Conservation (phyloP, 2,797 vertebrate genomes). For the Tarsius wallacei region DNA sequence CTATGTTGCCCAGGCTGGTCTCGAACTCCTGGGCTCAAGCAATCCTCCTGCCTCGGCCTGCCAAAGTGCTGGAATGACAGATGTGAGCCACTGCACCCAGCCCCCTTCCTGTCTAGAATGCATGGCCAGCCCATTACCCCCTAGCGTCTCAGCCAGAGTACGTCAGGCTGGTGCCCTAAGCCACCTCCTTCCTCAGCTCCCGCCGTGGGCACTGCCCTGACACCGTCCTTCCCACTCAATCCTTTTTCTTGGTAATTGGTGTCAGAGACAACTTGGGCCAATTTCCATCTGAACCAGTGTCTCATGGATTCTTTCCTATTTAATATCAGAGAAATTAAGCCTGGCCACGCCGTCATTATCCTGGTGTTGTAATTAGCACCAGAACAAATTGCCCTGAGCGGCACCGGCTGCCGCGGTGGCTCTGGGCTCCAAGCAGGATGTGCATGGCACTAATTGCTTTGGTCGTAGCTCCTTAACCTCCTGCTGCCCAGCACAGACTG, state of each 20-base stretch:
- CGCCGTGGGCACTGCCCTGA: rapidly evolving
- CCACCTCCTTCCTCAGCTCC: background rate
- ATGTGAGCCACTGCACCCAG: too few relatives aligned
- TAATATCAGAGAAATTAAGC: constrained; percentile 4
- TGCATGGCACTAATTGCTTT: rapidly evolving
- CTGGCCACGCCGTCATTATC: background rate
- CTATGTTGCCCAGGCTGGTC: too few relatives aligned
- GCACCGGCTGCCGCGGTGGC: rapidly evolving
- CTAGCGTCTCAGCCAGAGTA: background rate
- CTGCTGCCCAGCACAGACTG: rapidly evolving
- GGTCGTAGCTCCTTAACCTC: background rate
- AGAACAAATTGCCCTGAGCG: background rate
- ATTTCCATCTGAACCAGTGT: background rate
- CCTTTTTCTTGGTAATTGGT: background rate
- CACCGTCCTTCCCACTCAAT: background rate
- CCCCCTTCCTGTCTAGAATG: background rate
- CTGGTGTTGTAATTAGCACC: constrained; percentile 15
- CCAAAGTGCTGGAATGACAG: too few relatives aligned
- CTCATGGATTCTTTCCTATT: background rate
- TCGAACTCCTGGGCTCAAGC: too few relatives aligned
- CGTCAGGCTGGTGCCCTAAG: background rate
- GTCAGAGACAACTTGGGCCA: constrained; percentile 14
- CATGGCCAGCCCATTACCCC: rapidly evolving
- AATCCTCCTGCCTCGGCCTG: too few relatives aligned
- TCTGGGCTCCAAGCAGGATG: rapidly evolving